Evolutionary conservation across 1,140 invertebrate genomes (phyloP), one percentile per base, ranked within the genome.

Genomic region (Drosophila persimilis): DNA sequence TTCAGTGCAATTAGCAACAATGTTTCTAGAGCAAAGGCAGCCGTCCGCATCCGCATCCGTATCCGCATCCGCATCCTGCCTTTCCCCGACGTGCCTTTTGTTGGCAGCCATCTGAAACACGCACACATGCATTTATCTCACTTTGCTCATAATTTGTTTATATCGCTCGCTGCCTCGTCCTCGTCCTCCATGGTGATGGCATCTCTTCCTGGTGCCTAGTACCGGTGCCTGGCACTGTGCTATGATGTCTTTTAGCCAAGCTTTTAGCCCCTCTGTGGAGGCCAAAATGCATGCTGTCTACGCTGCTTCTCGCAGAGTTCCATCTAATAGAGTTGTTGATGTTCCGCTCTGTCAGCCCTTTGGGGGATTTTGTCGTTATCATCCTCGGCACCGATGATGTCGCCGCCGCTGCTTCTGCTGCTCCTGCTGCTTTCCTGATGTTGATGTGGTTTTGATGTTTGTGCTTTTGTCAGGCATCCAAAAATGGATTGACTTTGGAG

Each of bases 121-220:
- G 66, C 80, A 73, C 81, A 77, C 54, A 86, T 74, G 70, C 83
- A 85, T 83, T 78, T 88, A 73, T 86, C 70, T 86, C 83, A 83
- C 78, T 88, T 88, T 88, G 67, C 78, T 79, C 83, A 88, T 88
- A 86, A 86, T 86, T 86, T 86, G 83, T 88, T 86, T 86, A 88
- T 86, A 86, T 79, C 83, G 69, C 74, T 59, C 54, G 73, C 67
- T 77, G 73, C 61, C 70, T 73, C 46, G 35, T 39, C 3, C 35
- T 39, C 31, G 20, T 20, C 9, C 31, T 35, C 35, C 35, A 13
- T 39, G 35, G 11, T 39, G 29, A 50, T 45, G 64, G 52, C 66
- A 53, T 35, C 24, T 69, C 52, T 69, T 69, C 64, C 66, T 65
- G 63, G 51, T 31, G 8, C 29, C 7, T 31, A 31, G 29, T 31